Evolutionary conservation across 1,140 invertebrate genomes (phyloP).

Genomic region (Hylyphantes graminicola): DNA sequence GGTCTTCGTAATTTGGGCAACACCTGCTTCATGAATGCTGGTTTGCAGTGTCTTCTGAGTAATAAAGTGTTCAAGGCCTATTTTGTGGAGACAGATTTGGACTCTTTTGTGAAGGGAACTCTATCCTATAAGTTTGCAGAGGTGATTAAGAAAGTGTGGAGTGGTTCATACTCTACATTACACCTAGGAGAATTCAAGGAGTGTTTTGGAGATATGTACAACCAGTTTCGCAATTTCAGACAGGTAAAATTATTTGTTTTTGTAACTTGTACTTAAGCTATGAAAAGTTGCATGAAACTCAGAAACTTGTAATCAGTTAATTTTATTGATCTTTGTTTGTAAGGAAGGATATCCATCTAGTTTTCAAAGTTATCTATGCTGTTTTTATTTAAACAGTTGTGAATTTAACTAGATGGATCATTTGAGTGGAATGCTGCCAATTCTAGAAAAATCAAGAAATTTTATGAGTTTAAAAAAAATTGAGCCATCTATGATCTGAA

Average conservation of each 20-base stretch:
- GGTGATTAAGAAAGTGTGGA: constrained; percentile 74
- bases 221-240: constrained; percentile 73
- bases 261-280: not conserved
- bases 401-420: too few species aligned
- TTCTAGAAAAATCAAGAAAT: too few species aligned
- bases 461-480: too few species aligned
- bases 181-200: constrained; percentile 74
- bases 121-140: constrained; percentile 72
- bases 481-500: too few species aligned
- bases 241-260: constrained; percentile 21
- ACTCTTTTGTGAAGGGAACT: constrained; percentile 62
- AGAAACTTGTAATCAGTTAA: too few species aligned
- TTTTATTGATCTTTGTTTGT: too few species aligned
- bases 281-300: too few species aligned
- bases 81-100: constrained; percentile 67
- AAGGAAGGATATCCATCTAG: too few species aligned
- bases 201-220: constrained; percentile 73
- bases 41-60: constrained; percentile 74
- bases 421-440: too few species aligned
- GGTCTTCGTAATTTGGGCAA: constrained; percentile 77
- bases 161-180: constrained; percentile 69
- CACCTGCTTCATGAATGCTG: constrained; percentile 81
- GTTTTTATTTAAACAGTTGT: too few species aligned
- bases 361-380: too few species aligned
- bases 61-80: constrained; percentile 71